Evolutionary conservation across 2,888 invertebrate species (phyloP), one percentile per base, ranked within the genome.

Genomic region (Bellardia bayeri): DNA sequence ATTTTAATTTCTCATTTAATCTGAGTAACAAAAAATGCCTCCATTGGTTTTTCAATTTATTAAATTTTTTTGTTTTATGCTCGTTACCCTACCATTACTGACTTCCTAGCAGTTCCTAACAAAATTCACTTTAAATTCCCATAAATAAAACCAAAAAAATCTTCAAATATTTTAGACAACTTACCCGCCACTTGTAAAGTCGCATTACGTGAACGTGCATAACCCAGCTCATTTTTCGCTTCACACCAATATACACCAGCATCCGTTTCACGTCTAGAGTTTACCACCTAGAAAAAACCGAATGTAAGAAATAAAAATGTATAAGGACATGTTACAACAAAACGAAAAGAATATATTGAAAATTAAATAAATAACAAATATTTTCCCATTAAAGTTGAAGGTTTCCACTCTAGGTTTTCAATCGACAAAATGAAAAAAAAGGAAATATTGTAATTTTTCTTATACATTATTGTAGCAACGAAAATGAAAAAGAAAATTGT

Each of bases 201-300:
- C 75, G 98, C 98, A 93, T 98, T 98, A 90, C 96, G 95, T 93
- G 97, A 97, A 90, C 96, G 95, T 45, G 97, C 97, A 89, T 96
- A 96, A 63, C 98, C 98, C 90, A 96, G 95, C 30, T 96, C 95
- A 93, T 98, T 98, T 85, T 95, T 96, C 0, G 98, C 98, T 93
- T 97, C 96, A 93, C 98, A 98, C 96, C 97, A 97, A 93, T 98
- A 98, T 3, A 97, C 96, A 37, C 98, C 98, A 72, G 97, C 96
- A 93, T 98, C 97, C 30, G 96, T 96, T 92, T 97, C 97, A 89
- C 96, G 96, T 92, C 97, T 96, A 90, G 97, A 96, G 93, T 97
- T 97, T 76, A 96, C 96, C 90, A 96, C 96, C 91, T 94, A 95
- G 11, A 58, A 58, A 88, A 92, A 91, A 86, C 82, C 89, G 82